These are phyloP conservation scores for Brachypteracias leptosomus DNA, from an alignment of 2,113 vertebrate species.

Conservation along the genomic window DNA sequence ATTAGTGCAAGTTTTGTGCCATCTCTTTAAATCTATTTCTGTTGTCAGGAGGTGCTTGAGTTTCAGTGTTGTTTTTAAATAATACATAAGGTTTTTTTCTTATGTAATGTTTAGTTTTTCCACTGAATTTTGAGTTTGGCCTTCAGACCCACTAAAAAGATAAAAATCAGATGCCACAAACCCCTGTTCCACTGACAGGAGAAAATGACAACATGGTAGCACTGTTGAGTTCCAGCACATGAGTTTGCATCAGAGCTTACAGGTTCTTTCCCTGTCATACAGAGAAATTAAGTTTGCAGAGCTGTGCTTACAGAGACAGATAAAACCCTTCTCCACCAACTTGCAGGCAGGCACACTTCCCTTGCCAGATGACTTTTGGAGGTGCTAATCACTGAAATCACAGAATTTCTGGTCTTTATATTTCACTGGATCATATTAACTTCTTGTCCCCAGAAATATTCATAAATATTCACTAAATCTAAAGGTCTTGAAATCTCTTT, in stretches of 20 bases:
- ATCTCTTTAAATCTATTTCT: background rate
- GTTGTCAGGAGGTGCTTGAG: background rate
- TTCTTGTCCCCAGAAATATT: background rate
- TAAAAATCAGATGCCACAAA: background rate
- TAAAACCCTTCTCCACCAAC: background rate
- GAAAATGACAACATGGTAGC: background rate
- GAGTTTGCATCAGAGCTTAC: background rate
- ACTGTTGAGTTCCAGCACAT: background rate
- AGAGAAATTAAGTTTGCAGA: background rate
- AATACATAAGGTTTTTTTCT: background rate
- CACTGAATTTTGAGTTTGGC: background rate
- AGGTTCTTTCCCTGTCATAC: background rate
- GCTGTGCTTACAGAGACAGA: background rate
- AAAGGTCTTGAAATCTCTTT: background rate
- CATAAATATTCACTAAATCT: background rate
- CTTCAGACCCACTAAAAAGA: background rate
- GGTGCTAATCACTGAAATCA: background rate
- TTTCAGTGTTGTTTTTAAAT: background rate
- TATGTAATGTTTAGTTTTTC: background rate
- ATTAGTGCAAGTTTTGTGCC: background rate
- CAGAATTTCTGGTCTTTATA: background rate
- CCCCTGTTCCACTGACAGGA: background rate
- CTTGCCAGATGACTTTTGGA: background rate
- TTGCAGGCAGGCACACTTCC: background rate
- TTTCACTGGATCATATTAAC: background rate